Base-by-base conservation (phyloP, 92 coral and sea anemone genomes). In the Phenganax stokvisi region DNA sequence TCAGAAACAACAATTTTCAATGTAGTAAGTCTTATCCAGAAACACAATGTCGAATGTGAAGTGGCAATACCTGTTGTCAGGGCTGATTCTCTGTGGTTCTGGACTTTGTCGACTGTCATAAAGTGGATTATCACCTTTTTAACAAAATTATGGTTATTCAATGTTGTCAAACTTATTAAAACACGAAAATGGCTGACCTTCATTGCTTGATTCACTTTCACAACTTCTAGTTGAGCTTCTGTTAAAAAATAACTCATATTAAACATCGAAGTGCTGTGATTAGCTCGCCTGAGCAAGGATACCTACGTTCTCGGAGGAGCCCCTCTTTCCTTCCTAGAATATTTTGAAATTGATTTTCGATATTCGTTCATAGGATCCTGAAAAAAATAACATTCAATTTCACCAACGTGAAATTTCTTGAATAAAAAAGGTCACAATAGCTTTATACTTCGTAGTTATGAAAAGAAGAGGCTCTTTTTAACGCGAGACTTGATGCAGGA, bases 401-500 rank as follows among this genome's bases (percentile, higher is more conserved):
- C 12, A 65, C 71, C 6, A 17, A 65, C 15, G 1, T 17, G 31
- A 44, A 7, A 13, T 61, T 61, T 61, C 8, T 25, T 31, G 51
- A 8, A 29, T 17, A 74, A 58, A 37, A 20, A 74, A 28, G 20
- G 30, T 20, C 25, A 56, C 64, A 31, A 12, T 25, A 57, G 47
- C 58, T n/a, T 9, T 12, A 58, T 73, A 31, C 30, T 75, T 25
- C 55, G 9, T 76, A 68, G 6, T 76, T 57, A 44, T 29, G 17
- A 17, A 27, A 2, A 10, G 54, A 47, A 10, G 54, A 47, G 0
- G 70, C 28, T 28, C 7, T 15, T 28, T 31, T 86, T 0, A 90
- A 87, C 15, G 85, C 77, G 72, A 93, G 72, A 77, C 92, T 91
- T 20, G 98, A 89, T 20, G 93, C 97, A 0, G 98, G 97, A 79